phyloP scores from a whole-genome alignment of 2,888 invertebrate species.

The Lochmaea crataegi region DNA sequence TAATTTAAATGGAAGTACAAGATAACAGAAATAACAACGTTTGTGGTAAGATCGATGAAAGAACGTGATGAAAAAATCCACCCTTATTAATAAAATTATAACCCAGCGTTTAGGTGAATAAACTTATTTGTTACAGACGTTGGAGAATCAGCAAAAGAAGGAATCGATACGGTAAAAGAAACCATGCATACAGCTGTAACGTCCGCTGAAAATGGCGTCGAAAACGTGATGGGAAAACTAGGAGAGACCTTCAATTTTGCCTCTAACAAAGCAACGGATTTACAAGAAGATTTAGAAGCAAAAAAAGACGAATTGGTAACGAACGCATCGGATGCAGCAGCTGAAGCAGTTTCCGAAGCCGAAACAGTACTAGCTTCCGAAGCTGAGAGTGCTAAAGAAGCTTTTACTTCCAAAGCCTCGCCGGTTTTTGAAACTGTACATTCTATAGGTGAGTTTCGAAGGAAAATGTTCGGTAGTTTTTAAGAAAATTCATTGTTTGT shows the following conservation, averaged over 20 bases:
- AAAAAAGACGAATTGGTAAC: slow-evolving; percentile 52
- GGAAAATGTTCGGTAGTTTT: neutral
- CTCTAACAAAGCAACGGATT: slow-evolving; percentile 52
- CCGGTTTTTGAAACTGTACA: slow-evolving; percentile 49
- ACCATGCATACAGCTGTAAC: slow-evolving; percentile 58
- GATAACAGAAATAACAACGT: slow-evolving; percentile 1
- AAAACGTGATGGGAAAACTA: slow-evolving; percentile 58
- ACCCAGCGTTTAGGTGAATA: no score
- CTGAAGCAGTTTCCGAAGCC: slow-evolving; percentile 60
- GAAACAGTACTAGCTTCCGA: slow-evolving; percentile 60
- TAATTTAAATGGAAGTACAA: neutral
- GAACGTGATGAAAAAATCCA: no score
- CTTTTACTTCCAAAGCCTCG: slow-evolving; percentile 37
- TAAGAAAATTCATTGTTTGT: neutral
- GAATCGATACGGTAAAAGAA: slow-evolving; percentile 60
- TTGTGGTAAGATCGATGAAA: neutral
- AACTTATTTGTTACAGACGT: slow-evolving; percentile 54
- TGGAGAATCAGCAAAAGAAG: slow-evolving; percentile 58
- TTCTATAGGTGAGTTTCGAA: slow-evolving; percentile 33
- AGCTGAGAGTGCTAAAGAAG: slow-evolving; percentile 53
- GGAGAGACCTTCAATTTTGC: slow-evolving; percentile 58
- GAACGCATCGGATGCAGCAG: slow-evolving; percentile 52
- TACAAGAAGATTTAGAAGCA: slow-evolving; percentile 49
- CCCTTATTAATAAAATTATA: no score
- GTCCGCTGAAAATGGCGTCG: slow-evolving; percentile 59